Base-by-base conservation (phyloP, 2,888 invertebrate genomes). In the Chromoteleia sp. region DNA sequence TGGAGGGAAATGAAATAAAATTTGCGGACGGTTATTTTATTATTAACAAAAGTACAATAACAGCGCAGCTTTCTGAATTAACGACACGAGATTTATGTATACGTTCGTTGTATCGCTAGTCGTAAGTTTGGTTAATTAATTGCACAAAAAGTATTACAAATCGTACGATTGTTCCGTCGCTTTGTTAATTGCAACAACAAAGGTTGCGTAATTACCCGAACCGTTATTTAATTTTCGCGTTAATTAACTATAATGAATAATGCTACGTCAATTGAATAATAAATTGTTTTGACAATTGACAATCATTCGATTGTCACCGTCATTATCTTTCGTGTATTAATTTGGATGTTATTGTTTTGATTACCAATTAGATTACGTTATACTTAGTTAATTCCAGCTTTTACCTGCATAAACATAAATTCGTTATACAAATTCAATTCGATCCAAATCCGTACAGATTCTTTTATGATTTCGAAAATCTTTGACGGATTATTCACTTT, bases 121-220 rank as follows among this genome's bases (percentile, higher is more conserved):
- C 15, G 10, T 30, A 14, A 15, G 15, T 14, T 30, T 30, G 15
- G 1, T 10, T 12, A 45, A 19, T 52, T 14, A 50, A 25, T 50
- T 14, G 10, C 14, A 30, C 1, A 36, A 36, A 36, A 17, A 54
- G n/a, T n/a, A 10, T 33, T 36, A 19, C 54, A 17, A 54, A 36
- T 54, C 17, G n/a, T 29, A 30, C 14, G n/a, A 52, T 15, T 30
- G 52, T 15, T 52, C 30, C 15, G 30, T 2, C 30, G 1, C 15
- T 15, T 14, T 21, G 39, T 58, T 58, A 58, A 58, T 58, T 58
- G 39, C 8, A 21, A 58, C 56, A 58, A 58, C 33, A 33, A 54
- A 12, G 56, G n/a, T 58, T 58, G 10, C 21, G 10, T 12, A 39
- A 58, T 39, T 19, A 58, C 7, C 0, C 21, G 12, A 36, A 58